These are phyloP conservation scores for Lutraria rhynchaena DNA, from an alignment of 1,140 invertebrate genomes.

Conservation along the genomic window DNA sequence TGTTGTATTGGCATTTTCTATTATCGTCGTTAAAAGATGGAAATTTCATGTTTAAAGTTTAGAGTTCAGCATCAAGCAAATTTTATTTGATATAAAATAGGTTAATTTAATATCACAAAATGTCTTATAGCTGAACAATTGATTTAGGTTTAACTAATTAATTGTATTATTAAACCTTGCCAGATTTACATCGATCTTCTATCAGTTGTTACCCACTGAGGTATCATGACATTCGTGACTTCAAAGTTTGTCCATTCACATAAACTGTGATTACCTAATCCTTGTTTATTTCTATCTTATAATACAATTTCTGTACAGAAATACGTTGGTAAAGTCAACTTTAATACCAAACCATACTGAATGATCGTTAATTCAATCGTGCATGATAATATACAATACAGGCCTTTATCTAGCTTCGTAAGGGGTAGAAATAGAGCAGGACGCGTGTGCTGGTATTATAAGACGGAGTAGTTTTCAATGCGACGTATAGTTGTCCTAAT, in stretches of 20 bases:
- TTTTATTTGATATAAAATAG: no score
- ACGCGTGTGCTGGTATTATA: background rate
- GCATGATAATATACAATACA: constrained; percentile 33
- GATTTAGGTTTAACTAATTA: no score
- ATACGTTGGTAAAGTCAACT: background rate
- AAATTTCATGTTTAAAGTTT: no score
- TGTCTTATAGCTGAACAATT: no score
- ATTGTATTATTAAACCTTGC: no score
- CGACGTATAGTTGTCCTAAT: background rate
- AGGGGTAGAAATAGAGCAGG: constrained; percentile 44
- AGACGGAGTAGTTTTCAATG: background rate
- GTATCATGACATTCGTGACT: background rate
- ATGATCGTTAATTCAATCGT: constrained; percentile 44
- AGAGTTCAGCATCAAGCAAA: no score
- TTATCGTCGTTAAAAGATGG: no score
- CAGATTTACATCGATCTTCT: background rate
- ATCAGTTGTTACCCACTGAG: background rate
- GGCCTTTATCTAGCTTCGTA: background rate
- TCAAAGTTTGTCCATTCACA: background rate
- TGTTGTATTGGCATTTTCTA: no score
- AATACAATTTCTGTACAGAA: constrained; percentile 11
- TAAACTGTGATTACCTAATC: background rate
- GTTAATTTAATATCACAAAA: no score
- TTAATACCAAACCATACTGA: background rate
- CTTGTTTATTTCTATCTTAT: constrained; percentile 1